phyloP scores from a whole-genome alignment of 2,113 vertebrate species.

The mouse (Mus musculus) region DNA sequence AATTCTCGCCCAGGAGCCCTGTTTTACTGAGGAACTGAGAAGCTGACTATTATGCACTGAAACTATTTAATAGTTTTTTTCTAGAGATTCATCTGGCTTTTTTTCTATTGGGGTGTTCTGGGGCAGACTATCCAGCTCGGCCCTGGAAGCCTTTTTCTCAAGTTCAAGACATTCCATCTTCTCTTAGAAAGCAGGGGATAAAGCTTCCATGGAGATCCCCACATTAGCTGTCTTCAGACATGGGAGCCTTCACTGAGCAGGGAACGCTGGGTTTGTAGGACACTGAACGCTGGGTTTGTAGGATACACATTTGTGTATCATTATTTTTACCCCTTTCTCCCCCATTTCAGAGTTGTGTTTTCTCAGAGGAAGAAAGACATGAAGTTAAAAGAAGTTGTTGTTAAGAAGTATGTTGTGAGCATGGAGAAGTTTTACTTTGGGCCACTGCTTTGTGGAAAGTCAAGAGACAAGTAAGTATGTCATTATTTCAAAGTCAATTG shows the following conservation, averaged over 20 bases:
- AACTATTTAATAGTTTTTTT: not conserved
- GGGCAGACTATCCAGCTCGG: not conserved
- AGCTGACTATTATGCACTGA: not conserved
- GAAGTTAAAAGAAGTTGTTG: slow-evolving; percentile 82
- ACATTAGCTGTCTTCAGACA: slow-evolving; percentile 11
- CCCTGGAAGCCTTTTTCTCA: not conserved
- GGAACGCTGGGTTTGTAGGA: not conserved
- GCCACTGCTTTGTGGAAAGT: slow-evolving; percentile 93
- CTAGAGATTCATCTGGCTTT: not conserved
- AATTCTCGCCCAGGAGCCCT: not conserved
- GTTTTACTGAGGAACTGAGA: not conserved
- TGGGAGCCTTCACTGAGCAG: not conserved
- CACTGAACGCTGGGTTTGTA: not conserved
- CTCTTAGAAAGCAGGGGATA: not conserved
- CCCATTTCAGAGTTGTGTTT: slow-evolving; percentile 89
- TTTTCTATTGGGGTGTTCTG: not conserved
- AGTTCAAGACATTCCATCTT: not conserved
- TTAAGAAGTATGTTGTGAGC: slow-evolving; percentile 89
- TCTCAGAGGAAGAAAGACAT: slow-evolving; percentile 84
- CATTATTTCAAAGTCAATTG: not conserved
- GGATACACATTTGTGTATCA: not conserved
- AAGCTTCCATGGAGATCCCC: not conserved
- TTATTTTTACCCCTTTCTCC: not conserved
- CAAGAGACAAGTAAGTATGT: slow-evolving; percentile 91
- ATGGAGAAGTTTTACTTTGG: slow-evolving; percentile 92